Percentiles rank a stretch among this genome's conserved stretches.
phyloP scores from a whole-genome alignment of 2,113 vertebrate genomes.

The Tragelaphus strepsiceros region DNA sequence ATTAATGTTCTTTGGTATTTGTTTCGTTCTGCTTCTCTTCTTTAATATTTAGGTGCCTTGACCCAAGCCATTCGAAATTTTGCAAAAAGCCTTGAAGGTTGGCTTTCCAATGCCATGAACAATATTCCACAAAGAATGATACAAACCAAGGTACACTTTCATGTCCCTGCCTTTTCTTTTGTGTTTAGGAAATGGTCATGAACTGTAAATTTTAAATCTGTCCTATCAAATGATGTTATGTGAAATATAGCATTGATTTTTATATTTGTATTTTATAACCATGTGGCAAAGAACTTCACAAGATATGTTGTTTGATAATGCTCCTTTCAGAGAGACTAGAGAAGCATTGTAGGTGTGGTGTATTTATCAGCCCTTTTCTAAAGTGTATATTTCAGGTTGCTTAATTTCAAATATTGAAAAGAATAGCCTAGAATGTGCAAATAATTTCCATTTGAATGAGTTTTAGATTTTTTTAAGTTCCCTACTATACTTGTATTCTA shows the following conservation, averaged over 20 bases:
- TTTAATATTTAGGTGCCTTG: slow-evolving; percentile 91
- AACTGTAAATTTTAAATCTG: not conserved
- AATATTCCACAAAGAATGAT: slow-evolving; percentile 98
- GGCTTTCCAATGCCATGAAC: slow-evolving; percentile 98
- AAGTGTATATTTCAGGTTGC: not conserved
- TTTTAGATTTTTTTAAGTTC: not conserved
- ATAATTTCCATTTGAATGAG: not conserved
- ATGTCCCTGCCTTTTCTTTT: slow-evolving; percentile 36
- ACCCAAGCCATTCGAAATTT: slow-evolving; percentile 99
- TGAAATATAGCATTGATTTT: not conserved
- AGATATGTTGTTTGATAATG: not conserved
- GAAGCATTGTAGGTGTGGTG: not conserved
- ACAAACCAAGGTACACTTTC: slow-evolving; percentile 92
- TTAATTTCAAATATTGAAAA: not conserved
- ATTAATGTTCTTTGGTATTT: slow-evolving; percentile 48
- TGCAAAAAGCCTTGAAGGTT: slow-evolving; percentile 99
- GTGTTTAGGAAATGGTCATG: not conserved
- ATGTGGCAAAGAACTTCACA: not conserved
- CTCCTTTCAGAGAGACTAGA: not conserved
- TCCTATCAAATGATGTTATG: not conserved
- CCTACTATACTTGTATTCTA: not conserved
- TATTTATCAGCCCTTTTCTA: not conserved
- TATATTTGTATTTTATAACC: not conserved
- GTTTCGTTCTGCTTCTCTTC: slow-evolving; percentile 76
- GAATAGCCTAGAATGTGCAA: not conserved